A percentile compares a stretch with the other conserved stretches of the same genome.
Evolutionary conservation across 2,797 vertebrate species (phyloP).

Genomic region (Tiaroga cobitis): DNA sequence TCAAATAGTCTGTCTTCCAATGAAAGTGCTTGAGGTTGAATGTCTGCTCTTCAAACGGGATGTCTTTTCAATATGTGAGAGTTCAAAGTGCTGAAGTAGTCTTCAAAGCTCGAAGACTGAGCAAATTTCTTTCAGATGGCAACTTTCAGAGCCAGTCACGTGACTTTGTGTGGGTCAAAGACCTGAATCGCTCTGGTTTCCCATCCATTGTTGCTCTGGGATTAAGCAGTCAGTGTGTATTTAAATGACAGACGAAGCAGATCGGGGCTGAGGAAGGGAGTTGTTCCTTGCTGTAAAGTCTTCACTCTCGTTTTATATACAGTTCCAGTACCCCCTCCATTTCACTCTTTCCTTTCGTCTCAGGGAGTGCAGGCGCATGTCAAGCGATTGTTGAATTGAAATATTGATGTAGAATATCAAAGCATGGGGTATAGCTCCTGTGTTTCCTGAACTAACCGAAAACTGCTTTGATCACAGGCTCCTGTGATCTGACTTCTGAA

Average conservation of each 20-base stretch:
- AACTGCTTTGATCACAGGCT: conserved; percentile 85
- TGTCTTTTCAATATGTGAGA: conserved; percentile 52
- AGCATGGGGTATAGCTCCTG: conserved; percentile 84
- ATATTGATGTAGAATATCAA: conserved; percentile 90
- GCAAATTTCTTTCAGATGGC: conserved; percentile 52
- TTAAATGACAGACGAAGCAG: conserved; percentile 41
- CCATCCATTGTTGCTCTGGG: conserved; percentile 36
- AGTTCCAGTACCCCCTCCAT: conserved; percentile 38
- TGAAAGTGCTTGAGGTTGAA: conserved; percentile 46
- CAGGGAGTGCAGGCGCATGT: conserved; percentile 83
- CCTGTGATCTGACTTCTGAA: conserved; percentile 89
- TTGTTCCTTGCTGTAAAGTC: conserved; percentile 38
- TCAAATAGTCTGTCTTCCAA: conserved; percentile 24
- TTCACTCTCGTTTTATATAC: conserved; percentile 36
- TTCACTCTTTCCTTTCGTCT: conserved; percentile 76
- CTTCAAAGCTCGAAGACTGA: conserved; percentile 55
- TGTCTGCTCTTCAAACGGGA: conserved; percentile 57
- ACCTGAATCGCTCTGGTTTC: conserved; percentile 12
- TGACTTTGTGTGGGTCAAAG: conserved; percentile 38
- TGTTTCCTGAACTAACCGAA: conserved; percentile 86
- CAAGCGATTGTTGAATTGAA: conserved; percentile 88
- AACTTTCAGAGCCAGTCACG: conserved; percentile 43
- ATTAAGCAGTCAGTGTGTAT: conserved; percentile 37
- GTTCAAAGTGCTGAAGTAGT: conserved; percentile 56
- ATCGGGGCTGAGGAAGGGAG: conserved; percentile 29